A percentile compares a stretch with the other conserved stretches of the same genome.
phyloP scores from a whole-genome alignment of 1,140 invertebrate species.

The Drosophila pectinifera region DNA sequence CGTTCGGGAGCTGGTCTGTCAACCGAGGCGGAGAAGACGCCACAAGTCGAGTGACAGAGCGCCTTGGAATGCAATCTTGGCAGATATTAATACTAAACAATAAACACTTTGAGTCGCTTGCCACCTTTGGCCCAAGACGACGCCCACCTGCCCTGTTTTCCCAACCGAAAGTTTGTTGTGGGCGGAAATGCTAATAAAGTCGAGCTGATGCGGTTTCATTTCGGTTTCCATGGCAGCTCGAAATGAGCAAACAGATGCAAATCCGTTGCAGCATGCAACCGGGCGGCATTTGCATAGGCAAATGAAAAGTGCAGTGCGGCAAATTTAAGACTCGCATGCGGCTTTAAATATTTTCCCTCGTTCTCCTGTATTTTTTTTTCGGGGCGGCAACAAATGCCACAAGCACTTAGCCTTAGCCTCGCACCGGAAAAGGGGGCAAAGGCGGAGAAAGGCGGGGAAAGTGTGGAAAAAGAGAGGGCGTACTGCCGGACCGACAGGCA shows the following conservation, averaged over 20 bases:
- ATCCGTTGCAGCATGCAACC: slow-evolving; percentile 38
- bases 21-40: slow-evolving; percentile 10
- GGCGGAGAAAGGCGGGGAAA: background rate
- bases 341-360: slow-evolving; percentile 37
- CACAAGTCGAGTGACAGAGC: slow-evolving; percentile 37
- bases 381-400: slow-evolving; percentile 54
- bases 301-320: slow-evolving; percentile 45
- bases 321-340: slow-evolving; percentile 55
- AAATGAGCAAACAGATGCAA: slow-evolving; percentile 72
- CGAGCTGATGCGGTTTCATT: slow-evolving; percentile 64
- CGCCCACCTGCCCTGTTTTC: slow-evolving; percentile 15
- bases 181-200: slow-evolving; percentile 56
- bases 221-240: slow-evolving; percentile 49
- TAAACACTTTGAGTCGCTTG: slow-evolving; percentile 45
- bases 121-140: slow-evolving; percentile 7
- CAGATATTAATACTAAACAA: slow-evolving; percentile 69
- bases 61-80: slow-evolving; percentile 28
- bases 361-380: slow-evolving; percentile 18
- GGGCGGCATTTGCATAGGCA: slow-evolving; percentile 48
- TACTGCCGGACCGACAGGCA: slow-evolving; percentile 44
- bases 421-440: slow-evolving; percentile 13
- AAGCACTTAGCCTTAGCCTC: slow-evolving; percentile 65
- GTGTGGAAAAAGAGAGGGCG: slow-evolving; percentile 1
- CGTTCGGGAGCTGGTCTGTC: slow-evolving; percentile 12
- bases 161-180: slow-evolving; percentile 41